Percentiles rank a stretch among this genome's conserved stretches.
Conservation (phyloP, 2,797 vertebrate genomes). For the Anolis apletophallus region DNA sequence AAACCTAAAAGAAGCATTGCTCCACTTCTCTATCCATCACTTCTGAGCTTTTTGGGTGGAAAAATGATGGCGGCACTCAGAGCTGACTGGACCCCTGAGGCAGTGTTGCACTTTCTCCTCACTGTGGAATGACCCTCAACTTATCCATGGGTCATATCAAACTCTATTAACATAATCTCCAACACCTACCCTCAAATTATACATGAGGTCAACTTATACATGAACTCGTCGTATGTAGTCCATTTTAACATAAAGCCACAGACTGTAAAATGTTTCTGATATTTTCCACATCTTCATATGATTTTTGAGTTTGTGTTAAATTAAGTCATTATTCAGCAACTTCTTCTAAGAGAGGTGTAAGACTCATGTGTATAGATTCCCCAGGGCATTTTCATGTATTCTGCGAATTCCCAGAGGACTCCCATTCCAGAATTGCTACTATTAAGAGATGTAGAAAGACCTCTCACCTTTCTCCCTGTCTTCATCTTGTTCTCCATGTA, state of each 20-base stretch:
- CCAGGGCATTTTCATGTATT: neutral
- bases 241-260: neutral
- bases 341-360: neutral
- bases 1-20: no score
- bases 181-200: no score
- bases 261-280: neutral
- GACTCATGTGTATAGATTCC: neutral
- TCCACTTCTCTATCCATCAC: no score
- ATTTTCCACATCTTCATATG: neutral
- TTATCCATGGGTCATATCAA: no score
- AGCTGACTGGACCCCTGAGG: no score
- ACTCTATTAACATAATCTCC: no score
- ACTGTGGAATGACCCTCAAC: no score
- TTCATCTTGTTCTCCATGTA: constrained; percentile 72
- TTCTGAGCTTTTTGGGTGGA: no score
- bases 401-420: neutral
- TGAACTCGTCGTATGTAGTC: no score
- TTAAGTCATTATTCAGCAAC: neutral
- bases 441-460: constrained; percentile 22
- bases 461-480: constrained; percentile 79
- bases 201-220: no score
- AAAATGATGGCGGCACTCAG: no score
- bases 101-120: no score
- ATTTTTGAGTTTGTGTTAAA: constrained; percentile 1
- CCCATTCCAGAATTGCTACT: neutral